Base-by-base conservation (phyloP, 1,140 invertebrate species). In the Trichonephila clavipes region DNA sequence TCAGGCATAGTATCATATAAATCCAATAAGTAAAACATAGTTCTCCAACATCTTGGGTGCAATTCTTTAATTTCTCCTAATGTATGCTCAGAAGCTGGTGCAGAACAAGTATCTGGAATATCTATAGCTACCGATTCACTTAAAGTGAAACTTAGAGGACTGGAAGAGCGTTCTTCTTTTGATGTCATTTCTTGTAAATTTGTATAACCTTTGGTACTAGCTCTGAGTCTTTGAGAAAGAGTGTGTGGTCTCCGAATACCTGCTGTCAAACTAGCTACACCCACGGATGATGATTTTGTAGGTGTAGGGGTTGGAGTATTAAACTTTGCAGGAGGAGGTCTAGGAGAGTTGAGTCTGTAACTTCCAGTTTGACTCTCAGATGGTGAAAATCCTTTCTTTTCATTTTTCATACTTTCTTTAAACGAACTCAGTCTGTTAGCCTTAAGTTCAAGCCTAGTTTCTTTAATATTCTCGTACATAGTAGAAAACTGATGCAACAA, bases 381-480 rank as follows among this genome's bases (percentile, higher is more conserved):
- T n/a, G 91, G 90, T 61, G 94, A 93, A 82, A 94, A 94, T 28
- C 86, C 86, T 83, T 94, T 93, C 34, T 95, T 94, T 34, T 92
- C 81, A 85, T 90, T 92, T 44, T 93, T 94, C 5, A 92, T 61
- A 72, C 91, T 94, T 59, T 66, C 94, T 83, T 93, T 94, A 66
- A 83, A 94, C 61, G 89, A 94, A 85, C 83, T 95, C 34, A 95
- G 95, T 97, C 97, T 95, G 97, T 97, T 95, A 93, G 96, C 96
- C 94, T 96, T 96, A 85, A 99, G 96, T 95, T 99, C 98, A 95
- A 97, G 97, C 95, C 98, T 98, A 2, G 98, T 99, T 95, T 99
- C 98, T 95, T 98, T 98, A 7, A 99, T 98, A 96, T 99, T 99
- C 96, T 99, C 98, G 96, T 99, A 99, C 98, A 99, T 99, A 94